These are phyloP conservation scores for Cygnus buccinator DNA, from an alignment of 2,113 vertebrate genomes.

Conservation along the genomic window DNA sequence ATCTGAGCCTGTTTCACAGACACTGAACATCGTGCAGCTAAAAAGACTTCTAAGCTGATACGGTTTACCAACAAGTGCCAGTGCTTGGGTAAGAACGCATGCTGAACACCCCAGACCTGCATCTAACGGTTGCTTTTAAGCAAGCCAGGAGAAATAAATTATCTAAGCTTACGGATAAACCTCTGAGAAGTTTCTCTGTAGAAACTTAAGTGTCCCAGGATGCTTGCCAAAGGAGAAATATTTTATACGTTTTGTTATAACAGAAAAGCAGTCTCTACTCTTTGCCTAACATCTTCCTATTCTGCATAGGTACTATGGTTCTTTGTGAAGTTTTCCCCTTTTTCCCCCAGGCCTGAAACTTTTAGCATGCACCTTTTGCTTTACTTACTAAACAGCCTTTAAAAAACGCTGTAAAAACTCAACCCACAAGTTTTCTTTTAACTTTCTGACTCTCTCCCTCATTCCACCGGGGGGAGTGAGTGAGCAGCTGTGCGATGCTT, in stretches of 20 bases:
- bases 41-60: neutral
- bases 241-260: rapidly evolving
- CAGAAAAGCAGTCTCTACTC: neutral
- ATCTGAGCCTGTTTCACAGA: neutral
- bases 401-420: neutral
- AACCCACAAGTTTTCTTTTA: neutral
- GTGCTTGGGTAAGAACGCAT: rapidly evolving
- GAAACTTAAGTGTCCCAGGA: neutral
- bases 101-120: neutral
- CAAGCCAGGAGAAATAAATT: neutral
- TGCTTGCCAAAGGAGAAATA: neutral
- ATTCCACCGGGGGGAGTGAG: neutral
- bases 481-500: neutral
- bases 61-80: neutral
- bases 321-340: neutral
- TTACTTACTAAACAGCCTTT: neutral
- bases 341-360: neutral
- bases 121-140: neutral
- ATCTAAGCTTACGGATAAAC: neutral
- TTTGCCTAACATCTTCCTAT: neutral
- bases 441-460: neutral
- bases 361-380: neutral
- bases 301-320: neutral
- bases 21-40: rapidly evolving
- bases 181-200: neutral